Percentiles rank a stretch among this genome's conserved stretches.
Conservation (phyloP, 2,888 invertebrate species). For the Odontothrips loti region DNA sequence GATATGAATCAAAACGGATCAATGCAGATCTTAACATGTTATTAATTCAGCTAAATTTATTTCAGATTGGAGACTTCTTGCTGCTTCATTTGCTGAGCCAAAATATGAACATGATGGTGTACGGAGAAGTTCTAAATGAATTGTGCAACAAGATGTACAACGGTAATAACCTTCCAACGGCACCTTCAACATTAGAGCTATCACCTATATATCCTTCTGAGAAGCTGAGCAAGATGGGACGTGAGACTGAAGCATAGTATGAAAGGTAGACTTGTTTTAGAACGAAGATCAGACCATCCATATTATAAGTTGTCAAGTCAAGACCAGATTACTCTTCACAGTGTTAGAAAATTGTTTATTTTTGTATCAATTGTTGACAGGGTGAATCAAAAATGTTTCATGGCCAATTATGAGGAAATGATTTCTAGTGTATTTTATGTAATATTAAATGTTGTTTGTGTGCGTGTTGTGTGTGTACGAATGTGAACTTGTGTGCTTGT, state of each 20-base stretch:
- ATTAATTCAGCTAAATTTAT: slow-evolving; percentile 35
- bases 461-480: background rate
- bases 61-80: slow-evolving; percentile 80
- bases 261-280: slow-evolving; percentile 28
- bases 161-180: slow-evolving; percentile 72
- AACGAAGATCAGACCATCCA: background rate
- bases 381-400: background rate
- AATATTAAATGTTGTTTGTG: background rate
- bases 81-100: slow-evolving; percentile 78
- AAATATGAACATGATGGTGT: slow-evolving; percentile 77
- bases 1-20: background rate
- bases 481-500: background rate
- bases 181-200: slow-evolving; percentile 82
- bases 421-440: slow-evolving; percentile 21
- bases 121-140: slow-evolving; percentile 75
- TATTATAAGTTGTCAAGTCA: background rate
- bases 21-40: too few relatives aligned
- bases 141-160: slow-evolving; percentile 65
- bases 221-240: slow-evolving; percentile 58
- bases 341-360: slow-evolving; percentile 32
- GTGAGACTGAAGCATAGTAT: slow-evolving; percentile 76
- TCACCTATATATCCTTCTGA: slow-evolving; percentile 69
- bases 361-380: slow-evolving; percentile 30
- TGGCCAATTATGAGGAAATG: background rate
- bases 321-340: slow-evolving; percentile 26